phyloP scores from a whole-genome alignment of 2,888 invertebrate species.

The Metellina segmentata region DNA sequence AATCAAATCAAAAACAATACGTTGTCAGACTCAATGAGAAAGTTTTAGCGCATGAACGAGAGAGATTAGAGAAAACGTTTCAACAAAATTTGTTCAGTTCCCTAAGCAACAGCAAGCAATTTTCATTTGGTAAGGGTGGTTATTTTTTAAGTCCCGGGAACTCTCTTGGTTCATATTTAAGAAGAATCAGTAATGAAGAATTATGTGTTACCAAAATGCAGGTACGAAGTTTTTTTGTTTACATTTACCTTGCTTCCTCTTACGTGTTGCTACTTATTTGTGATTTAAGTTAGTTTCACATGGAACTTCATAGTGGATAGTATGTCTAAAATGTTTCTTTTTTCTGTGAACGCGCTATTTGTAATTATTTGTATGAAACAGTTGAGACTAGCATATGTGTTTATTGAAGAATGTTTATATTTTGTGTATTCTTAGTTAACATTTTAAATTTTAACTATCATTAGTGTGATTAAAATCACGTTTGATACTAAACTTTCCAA shows the following conservation, averaged over 20 bases:
- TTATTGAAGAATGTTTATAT: too few relatives aligned
- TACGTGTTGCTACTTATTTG: constrained; percentile 79
- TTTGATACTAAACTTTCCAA: too few relatives aligned
- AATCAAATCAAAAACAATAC: constrained; percentile 67
- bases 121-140: constrained; percentile 65
- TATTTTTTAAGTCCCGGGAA: constrained; percentile 78
- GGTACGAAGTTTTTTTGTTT: constrained; percentile 77
- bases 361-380: too few relatives aligned
- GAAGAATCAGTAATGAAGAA: constrained; percentile 81
- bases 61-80: constrained; percentile 56
- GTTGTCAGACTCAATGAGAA: constrained; percentile 66
- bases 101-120: constrained; percentile 19
- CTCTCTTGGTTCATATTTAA: constrained; percentile 80
- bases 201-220: constrained; percentile 82
- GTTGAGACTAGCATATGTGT: too few relatives aligned
- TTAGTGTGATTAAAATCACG: too few relatives aligned
- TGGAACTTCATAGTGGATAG: too few relatives aligned
- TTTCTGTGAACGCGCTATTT: too few relatives aligned
- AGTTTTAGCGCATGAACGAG: constrained; percentile 63
- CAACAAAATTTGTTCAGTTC: constrained; percentile 49
- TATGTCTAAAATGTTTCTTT: too few relatives aligned
- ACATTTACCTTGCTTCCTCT: too few relatives aligned
- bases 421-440: too few relatives aligned
- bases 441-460: too few relatives aligned
- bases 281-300: constrained; percentile 43